A percentile compares a stretch with the other conserved stretches of the same genome.
Conservation (phyloP, 1,140 invertebrate genomes). For the Drosophila sproati region DNA sequence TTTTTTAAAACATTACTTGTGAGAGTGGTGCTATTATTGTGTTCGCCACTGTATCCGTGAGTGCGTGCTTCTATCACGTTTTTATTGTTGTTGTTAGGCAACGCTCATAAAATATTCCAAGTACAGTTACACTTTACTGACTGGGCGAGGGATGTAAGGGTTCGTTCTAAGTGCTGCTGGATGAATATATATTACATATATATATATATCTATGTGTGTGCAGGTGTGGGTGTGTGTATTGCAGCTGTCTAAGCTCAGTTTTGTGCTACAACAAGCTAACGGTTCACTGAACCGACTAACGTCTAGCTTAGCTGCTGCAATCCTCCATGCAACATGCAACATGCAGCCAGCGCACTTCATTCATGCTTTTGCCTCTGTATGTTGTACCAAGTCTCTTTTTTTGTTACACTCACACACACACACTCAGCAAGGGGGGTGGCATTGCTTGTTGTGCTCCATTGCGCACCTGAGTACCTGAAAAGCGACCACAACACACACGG, state of each 20-base stretch:
- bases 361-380: constrained; percentile 58
- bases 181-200: too few species aligned
- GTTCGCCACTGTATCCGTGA: constrained; percentile 1
- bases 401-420: constrained; percentile 56
- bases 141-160: background rate
- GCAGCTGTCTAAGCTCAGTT: constrained; percentile 53
- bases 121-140: constrained; percentile 69
- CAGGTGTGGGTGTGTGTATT: background rate
- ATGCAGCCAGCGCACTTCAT: constrained; percentile 35
- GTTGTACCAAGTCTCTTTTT: constrained; percentile 46
- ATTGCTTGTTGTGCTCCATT: constrained; percentile 16
- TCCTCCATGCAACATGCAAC: constrained; percentile 26
- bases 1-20: too few species aligned
- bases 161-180: constrained; percentile 9
- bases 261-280: constrained; percentile 42
- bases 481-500: constrained; percentile 14
- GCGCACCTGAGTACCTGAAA: constrained; percentile 37
- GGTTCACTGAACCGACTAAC: constrained; percentile 71
- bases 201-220: too few species aligned
- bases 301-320: constrained; percentile 63
- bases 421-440: constrained; percentile 7
- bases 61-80: constrained; percentile 34
- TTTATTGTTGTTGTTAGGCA: constrained; percentile 31
- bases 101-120: constrained; percentile 77
- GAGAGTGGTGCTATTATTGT: background rate